Base-by-base conservation (phyloP, 2,113 vertebrate genomes). In the Pyrgilauda ruficollis region DNA sequence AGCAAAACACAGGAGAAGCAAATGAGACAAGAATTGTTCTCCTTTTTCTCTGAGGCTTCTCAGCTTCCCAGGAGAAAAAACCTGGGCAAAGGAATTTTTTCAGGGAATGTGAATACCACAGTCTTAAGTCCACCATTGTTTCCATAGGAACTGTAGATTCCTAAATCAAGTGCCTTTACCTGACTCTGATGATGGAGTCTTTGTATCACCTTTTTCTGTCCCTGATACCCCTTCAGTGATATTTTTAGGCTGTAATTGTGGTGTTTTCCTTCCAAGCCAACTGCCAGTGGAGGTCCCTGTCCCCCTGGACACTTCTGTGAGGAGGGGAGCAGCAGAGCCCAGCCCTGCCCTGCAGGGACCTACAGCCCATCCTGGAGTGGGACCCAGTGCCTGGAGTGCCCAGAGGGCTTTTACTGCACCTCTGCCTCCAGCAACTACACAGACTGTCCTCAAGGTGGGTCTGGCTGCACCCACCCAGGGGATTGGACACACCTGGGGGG, bases 271-370 rank as follows among this genome's bases (percentile, higher is more conserved):
- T 63, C 69, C 14, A 59, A 97, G 97, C 13, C 63, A 2, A 93
- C 74, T 1, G 27, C 7, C 23, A 97, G 89, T 31, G 98, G 98
- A 49, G 93, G 98, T 5, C 97, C 93, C 1, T 99, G 99, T 44
- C 97, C 98, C 21, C 96, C 98, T 13, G 98, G 99, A 73, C 98
- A 97, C 90, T 98, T 97, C 87, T 99, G 99, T 79, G 96, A 96
- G 28, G 37, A 83, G 95, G 98, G 98, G 68, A 98, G 98, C 94
- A 97, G 64, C 90, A 96, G 95, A 69, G 98, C 98, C 96, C 95
- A 97, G 82, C 97, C 97, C 0, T 99, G 99, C 76, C 98, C 98
- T 47, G 93, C 97, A 21, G 98, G 99, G 70, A 98, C 97, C 55
- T 98, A 98, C 58, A 97, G 97, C 97, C 97, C 98, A 0, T 90